phyloP scores from a whole-genome alignment of 2,888 invertebrate genomes.

The Harmothoe impar region DNA sequence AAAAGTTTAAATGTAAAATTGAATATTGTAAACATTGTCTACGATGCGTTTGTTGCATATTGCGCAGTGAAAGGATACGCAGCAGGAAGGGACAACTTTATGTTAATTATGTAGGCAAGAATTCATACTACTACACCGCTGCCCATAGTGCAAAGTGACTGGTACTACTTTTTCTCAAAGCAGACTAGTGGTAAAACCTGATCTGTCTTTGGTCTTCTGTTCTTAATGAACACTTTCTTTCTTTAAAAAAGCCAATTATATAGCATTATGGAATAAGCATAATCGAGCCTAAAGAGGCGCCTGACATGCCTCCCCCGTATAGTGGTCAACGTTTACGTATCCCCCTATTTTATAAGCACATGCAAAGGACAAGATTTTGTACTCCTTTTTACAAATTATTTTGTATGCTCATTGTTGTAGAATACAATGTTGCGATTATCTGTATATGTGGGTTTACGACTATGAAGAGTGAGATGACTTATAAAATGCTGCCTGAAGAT shows the following conservation, averaged over 20 bases:
- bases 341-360: conserved; percentile 54
- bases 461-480: conserved; percentile 50
- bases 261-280: conserved; percentile 60
- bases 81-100: conserved; percentile 25
- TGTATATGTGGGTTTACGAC: conserved; percentile 56
- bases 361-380: conserved; percentile 55
- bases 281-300: conserved; percentile 35
- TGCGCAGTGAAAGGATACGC: conserved; percentile 6
- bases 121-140: not conserved
- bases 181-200: not conserved
- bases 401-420: conserved; percentile 53
- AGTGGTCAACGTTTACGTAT: conserved; percentile 38
- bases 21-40: conserved; percentile 41
- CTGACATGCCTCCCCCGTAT: not conserved
- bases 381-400: conserved; percentile 63
- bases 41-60: conserved; percentile 47
- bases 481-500: conserved; percentile 23
- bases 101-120: not conserved
- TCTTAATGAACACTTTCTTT: not conserved
- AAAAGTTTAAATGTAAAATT: conserved; percentile 24
- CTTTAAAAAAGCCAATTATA: conserved; percentile 6
- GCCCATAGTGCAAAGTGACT: conserved; percentile 30
- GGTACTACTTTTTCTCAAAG: not conserved
- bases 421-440: conserved; percentile 30
- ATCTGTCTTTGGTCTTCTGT: conserved; percentile 8